Conservation (phyloP, 2,888 invertebrate species). For the Agrochola circellaris region DNA sequence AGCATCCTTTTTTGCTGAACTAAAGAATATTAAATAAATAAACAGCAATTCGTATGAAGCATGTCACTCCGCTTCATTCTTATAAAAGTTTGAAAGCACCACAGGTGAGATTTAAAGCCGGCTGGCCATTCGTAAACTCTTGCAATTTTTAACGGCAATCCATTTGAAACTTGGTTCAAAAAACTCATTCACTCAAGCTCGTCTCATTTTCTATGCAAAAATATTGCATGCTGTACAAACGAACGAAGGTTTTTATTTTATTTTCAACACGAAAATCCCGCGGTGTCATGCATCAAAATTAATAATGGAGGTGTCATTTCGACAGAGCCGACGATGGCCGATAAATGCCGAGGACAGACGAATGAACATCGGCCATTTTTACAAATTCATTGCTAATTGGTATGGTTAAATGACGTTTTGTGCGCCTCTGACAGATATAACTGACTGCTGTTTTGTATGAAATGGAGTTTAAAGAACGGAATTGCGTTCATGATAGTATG, state of each 20-base stretch:
- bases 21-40: background rate
- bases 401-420: slow-evolving; percentile 17
- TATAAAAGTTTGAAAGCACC: slow-evolving; percentile 4
- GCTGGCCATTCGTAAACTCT: slow-evolving; percentile 19
- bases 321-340: slow-evolving; percentile 31
- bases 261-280: slow-evolving; percentile 26
- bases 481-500: slow-evolving; percentile 24
- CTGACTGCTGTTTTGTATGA: slow-evolving; percentile 30
- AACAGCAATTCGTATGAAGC: background rate
- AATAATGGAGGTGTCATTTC: slow-evolving; percentile 50
- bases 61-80: background rate
- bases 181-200: slow-evolving; percentile 30
- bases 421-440: slow-evolving; percentile 30
- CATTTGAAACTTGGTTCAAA: slow-evolving; percentile 31
- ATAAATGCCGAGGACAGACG: slow-evolving; percentile 38
- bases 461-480: slow-evolving; percentile 9
- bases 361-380: slow-evolving; percentile 17
- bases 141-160: slow-evolving; percentile 51
- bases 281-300: slow-evolving; percentile 53
- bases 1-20: background rate
- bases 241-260: slow-evolving; percentile 15
- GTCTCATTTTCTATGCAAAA: slow-evolving; percentile 41
- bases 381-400: slow-evolving; percentile 40
- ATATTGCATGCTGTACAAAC: slow-evolving; percentile 34
- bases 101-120: slow-evolving; percentile 22